A percentile compares a stretch with the other conserved stretches of the same genome.
Conservation (phyloP, 2,797 vertebrate genomes). For the Iguana delicatissima region DNA sequence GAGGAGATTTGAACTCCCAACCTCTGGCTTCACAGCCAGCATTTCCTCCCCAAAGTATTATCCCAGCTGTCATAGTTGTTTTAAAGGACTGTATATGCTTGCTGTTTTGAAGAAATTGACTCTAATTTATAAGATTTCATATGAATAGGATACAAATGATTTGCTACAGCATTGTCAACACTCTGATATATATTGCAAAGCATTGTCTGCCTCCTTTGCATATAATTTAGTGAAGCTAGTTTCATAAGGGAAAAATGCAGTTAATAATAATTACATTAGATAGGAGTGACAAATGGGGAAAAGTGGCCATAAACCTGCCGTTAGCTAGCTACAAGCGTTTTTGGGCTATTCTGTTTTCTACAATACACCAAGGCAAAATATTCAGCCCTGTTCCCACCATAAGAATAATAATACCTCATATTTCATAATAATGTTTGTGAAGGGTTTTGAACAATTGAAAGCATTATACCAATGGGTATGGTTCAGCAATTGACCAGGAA, state of each 20-base stretch:
- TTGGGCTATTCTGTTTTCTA: not conserved
- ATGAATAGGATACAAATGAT: conserved; percentile 9
- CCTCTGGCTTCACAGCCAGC: not conserved
- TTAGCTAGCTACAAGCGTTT: not conserved
- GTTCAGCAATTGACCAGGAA: not conserved
- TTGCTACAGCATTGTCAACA: not conserved
- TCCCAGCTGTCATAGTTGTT: not conserved
- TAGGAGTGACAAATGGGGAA: not conserved
- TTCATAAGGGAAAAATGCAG: conserved; percentile 3
- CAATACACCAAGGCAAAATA: not conserved
- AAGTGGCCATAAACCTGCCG: not conserved
- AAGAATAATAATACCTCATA: not conserved
- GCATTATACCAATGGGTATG: not conserved
- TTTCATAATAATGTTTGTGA: conserved; percentile 5
- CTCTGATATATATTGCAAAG: not conserved
- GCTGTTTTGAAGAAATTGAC: not conserved
- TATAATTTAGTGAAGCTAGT: not conserved
- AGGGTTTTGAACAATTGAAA: not conserved
- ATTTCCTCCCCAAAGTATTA: not conserved
- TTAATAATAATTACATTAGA: conserved; percentile 18
- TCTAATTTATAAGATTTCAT: conserved; percentile 8
- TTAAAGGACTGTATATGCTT: not conserved
- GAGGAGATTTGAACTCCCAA: not conserved
- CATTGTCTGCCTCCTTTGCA: not conserved
- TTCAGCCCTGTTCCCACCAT: not conserved